phyloP scores from a whole-genome alignment of 2,113 vertebrate species.

The Aviceda subcristata region DNA sequence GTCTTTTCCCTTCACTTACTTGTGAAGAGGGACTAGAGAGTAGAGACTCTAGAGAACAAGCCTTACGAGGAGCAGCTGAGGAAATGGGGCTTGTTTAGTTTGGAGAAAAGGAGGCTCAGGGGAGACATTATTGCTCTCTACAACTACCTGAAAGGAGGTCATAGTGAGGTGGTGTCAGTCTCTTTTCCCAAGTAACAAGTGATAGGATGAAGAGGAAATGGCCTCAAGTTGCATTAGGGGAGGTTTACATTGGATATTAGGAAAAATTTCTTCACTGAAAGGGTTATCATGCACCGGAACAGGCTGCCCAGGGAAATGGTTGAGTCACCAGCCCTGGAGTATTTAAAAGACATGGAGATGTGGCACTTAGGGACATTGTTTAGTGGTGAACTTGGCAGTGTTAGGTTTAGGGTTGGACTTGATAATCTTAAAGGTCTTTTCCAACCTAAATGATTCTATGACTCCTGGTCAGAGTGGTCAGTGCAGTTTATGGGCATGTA shows the following conservation, averaged over 20 bases:
- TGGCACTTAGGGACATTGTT: not conserved
- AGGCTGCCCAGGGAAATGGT: not conserved
- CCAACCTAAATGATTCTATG: not conserved
- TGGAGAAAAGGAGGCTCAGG: not conserved
- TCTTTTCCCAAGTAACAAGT: not conserved
- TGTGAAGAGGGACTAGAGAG: not conserved
- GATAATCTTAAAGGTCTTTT: not conserved
- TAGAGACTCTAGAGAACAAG: not conserved
- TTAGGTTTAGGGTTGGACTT: not conserved
- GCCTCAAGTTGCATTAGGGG: not conserved
- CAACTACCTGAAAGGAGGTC: not conserved
- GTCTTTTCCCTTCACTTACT: not conserved
- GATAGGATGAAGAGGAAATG: not conserved
- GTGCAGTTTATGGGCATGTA: too few species aligned
- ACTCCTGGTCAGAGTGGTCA: not conserved
- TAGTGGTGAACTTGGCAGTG: not conserved
- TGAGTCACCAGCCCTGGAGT: not conserved
- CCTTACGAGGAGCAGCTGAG: not conserved
- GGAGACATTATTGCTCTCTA: not conserved
- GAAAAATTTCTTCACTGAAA: not conserved
- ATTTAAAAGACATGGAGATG: not conserved
- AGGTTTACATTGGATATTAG: too few species aligned
- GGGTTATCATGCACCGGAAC: not conserved
- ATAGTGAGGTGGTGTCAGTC: fast-evolving
- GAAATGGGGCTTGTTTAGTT: not conserved